Percentiles rank a stretch among this genome's conserved stretches.
These are phyloP conservation scores for Plecturocebus donacophilus DNA, from an alignment of 2,113 vertebrate species.

Conservation along the genomic window DNA sequence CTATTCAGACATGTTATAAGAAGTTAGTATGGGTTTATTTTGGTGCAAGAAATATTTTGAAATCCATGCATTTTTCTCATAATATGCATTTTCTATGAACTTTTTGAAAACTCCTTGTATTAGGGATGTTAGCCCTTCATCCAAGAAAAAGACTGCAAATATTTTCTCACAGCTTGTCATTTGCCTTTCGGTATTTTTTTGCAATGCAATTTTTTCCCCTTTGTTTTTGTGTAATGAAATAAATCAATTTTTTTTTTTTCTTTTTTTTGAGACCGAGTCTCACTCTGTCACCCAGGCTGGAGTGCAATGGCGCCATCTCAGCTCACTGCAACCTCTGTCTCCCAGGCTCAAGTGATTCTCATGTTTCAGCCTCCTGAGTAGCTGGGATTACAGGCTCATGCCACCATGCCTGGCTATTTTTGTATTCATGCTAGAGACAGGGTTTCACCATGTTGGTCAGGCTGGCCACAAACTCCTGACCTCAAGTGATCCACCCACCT, in stretches of 20 bases:
- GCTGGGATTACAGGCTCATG: background rate
- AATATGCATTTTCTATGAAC: background rate
- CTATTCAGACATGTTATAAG: background rate
- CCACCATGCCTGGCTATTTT: background rate
- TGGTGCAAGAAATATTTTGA: background rate
- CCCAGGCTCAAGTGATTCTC: background rate
- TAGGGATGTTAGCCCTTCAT: slow-evolving; percentile 8
- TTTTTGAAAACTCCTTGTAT: background rate
- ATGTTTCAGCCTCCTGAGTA: background rate
- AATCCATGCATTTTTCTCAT: background rate
- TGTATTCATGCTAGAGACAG: background rate
- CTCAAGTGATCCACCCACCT: background rate
- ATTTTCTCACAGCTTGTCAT: slow-evolving; percentile 19
- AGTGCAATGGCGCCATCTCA: background rate
- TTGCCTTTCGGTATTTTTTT: background rate
- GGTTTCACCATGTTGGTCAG: background rate
- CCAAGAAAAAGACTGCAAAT: background rate
- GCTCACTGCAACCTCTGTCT: background rate
- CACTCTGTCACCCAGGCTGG: background rate
- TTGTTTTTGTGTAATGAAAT: slow-evolving; percentile 27
- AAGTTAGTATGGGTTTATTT: background rate
- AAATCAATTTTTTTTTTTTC: background rate
- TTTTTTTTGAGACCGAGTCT: background rate
- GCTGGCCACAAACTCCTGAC: background rate
- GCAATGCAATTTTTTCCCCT: background rate